Evolutionary conservation across 1,140 invertebrate genomes (phyloP).

Genomic region (Macrobrachium nipponense): DNA sequence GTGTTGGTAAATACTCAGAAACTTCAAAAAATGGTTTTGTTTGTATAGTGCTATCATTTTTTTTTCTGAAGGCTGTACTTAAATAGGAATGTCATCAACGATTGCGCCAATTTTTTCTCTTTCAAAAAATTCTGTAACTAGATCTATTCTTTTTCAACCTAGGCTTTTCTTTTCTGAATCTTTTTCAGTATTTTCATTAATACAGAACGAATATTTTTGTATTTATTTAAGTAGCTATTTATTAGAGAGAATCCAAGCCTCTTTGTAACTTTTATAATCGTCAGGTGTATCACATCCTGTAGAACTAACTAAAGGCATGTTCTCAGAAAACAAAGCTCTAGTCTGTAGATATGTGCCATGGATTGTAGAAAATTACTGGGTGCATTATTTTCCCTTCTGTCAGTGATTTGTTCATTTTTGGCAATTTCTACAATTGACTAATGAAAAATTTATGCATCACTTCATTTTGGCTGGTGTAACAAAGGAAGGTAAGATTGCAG

Average conservation of each 20-base stretch:
- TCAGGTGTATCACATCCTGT: conserved; percentile 5
- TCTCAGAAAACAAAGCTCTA: conserved; percentile 54
- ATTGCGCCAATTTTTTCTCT: neutral
- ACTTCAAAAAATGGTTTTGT: too few relatives aligned
- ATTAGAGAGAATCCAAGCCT: conserved; percentile 39
- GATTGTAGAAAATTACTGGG: conserved; percentile 4
- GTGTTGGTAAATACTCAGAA: too few relatives aligned
- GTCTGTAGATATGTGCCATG: conserved; percentile 57
- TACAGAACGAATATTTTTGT: conserved; percentile 50
- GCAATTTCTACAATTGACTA: neutral
- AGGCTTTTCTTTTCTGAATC: too few relatives aligned
- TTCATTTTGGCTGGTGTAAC: too few relatives aligned
- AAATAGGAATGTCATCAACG: neutral
- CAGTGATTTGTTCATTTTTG: neutral
- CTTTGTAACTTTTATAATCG: conserved; percentile 16
- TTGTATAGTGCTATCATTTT: too few relatives aligned
- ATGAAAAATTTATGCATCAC: neutral
- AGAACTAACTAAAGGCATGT: conserved; percentile 34
- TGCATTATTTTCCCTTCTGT: conserved; percentile 6
- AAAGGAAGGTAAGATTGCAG: too few relatives aligned
- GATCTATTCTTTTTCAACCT: conserved; percentile 13
- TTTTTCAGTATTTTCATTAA: conserved; percentile 36
- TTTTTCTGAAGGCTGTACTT: too few relatives aligned
- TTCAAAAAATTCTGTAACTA: conserved; percentile 20
- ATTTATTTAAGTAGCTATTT: conserved; percentile 51